Conservation (phyloP, 2,797 vertebrate species). For the Molossus alvarezi region DNA sequence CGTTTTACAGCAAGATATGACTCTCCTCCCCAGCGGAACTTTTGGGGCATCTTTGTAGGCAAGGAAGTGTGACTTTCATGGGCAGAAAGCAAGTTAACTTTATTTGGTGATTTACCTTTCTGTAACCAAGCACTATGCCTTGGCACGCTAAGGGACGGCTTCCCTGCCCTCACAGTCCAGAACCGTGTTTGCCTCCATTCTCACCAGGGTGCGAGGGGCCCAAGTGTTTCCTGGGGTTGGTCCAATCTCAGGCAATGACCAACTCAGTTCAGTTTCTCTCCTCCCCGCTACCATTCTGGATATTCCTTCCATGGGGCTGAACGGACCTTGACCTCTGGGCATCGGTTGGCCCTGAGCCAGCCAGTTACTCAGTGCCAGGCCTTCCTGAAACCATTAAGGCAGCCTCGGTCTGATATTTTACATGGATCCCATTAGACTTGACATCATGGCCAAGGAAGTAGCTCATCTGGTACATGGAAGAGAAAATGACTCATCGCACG, state of each 20-base stretch:
- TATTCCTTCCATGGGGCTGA: neutral
- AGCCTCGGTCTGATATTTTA: neutral
- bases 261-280: conserved; percentile 16
- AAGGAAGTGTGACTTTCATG: neutral
- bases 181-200: neutral
- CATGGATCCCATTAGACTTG: neutral
- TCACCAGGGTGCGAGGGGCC: neutral
- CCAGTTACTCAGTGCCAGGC: neutral
- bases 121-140: neutral
- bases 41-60: neutral
- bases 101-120: conserved; percentile 19
- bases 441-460: conserved; percentile 42
- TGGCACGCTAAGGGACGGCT: neutral
- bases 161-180: neutral
- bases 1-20: neutral
- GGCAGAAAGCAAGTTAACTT: neutral
- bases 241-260: neutral
- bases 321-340: neutral
- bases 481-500: neutral
- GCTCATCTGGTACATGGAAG: neutral
- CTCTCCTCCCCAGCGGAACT: neutral
- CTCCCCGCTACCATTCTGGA: neutral
- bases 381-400: neutral
- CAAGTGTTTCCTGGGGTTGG: neutral
- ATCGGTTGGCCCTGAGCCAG: neutral